Conservation (phyloP, 2,113 vertebrate species). For the Diadophis punctatus region DNA sequence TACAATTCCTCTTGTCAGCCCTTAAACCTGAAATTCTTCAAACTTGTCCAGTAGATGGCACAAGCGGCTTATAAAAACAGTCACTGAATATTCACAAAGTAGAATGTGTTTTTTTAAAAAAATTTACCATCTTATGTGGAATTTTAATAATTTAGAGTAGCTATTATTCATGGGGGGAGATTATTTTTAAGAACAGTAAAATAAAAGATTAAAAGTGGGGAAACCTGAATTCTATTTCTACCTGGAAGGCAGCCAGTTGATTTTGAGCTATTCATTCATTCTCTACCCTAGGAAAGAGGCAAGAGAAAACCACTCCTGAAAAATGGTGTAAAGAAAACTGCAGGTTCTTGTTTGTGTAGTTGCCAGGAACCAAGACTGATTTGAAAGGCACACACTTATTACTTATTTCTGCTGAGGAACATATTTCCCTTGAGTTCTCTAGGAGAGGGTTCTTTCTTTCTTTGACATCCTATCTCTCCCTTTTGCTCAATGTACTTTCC, state of each 20-base stretch:
- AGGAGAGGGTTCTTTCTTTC: not conserved
- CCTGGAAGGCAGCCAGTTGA: not conserved
- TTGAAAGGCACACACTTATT: not conserved
- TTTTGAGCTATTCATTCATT: not conserved
- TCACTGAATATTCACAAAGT: not conserved
- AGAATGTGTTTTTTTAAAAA: not conserved
- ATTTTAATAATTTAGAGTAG: not conserved
- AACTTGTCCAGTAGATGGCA: conserved; percentile 18
- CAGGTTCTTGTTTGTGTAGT: not conserved
- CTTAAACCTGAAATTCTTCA: not conserved
- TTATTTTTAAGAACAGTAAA: not conserved
- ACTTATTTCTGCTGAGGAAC: not conserved
- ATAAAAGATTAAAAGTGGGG: not conserved
- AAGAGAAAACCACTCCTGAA: not conserved
- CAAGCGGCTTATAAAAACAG: not conserved
- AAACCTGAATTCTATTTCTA: not conserved
- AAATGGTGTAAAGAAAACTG: not conserved
- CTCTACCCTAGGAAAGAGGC: not conserved
- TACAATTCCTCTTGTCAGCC: not conserved
- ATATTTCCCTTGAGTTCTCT: not conserved
- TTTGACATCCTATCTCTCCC: not conserved
- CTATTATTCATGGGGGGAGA: not conserved
- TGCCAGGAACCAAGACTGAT: not conserved
- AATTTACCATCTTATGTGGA: not conserved
- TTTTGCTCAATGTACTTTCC: not conserved